Conservation (phyloP, 2,797 vertebrate species). For the Intellagama lesueurii region DNA sequence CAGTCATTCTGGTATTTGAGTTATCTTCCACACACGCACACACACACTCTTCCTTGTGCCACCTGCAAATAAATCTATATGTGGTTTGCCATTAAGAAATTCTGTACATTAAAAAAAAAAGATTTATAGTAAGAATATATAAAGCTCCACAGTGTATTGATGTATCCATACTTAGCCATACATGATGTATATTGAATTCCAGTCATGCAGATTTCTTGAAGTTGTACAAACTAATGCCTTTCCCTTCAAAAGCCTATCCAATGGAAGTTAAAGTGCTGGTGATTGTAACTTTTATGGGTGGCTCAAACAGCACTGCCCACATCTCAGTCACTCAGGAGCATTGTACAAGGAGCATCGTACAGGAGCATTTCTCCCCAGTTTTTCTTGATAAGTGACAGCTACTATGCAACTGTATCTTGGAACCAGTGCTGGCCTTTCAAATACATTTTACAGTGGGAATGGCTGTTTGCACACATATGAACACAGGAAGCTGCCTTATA, state of each 20-base stretch:
- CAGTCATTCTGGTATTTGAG: background rate
- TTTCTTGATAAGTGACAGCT: background rate
- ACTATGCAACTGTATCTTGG: background rate
- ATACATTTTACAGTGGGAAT: background rate
- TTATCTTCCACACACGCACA: background rate
- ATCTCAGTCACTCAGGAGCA: slow-evolving; percentile 2
- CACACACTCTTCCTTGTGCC: background rate
- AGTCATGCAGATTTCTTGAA: background rate
- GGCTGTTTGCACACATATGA: background rate
- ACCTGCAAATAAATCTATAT: background rate
- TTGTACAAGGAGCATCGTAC: background rate
- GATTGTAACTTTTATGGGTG: slow-evolving; percentile 2
- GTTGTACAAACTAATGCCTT: slow-evolving; percentile 29
- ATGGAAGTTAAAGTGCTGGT: slow-evolving; percentile 5
- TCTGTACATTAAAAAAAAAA: slow-evolving; percentile 29
- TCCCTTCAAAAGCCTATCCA: background rate
- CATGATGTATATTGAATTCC: background rate
- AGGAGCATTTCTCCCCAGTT: slow-evolving; percentile 4
- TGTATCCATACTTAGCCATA: slow-evolving; percentile 39
- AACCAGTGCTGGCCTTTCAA: slow-evolving; percentile 12
- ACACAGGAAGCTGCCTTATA: background rate
- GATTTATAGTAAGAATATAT: slow-evolving; percentile 31
- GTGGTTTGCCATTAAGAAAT: slow-evolving; percentile 16
- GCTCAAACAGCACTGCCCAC: background rate
- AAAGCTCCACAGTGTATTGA: slow-evolving; percentile 24